These are phyloP conservation scores for Armadillidium nasatum DNA, from an alignment of 1,140 invertebrate species.

Conservation along the genomic window DNA sequence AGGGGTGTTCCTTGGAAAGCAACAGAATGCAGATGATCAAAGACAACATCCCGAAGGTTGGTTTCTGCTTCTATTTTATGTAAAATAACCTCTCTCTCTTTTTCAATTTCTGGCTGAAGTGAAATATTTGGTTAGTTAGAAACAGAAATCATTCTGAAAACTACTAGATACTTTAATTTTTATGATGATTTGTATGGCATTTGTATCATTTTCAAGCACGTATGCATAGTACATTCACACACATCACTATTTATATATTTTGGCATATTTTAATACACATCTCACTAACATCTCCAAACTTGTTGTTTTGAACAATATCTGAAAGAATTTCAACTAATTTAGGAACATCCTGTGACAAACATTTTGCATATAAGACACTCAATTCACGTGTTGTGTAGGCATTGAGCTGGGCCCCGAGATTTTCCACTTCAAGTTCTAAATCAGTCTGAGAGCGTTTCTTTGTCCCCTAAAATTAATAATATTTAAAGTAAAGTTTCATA, in stretches of 20 bases:
- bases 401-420: slow-evolving; percentile 98
- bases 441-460: slow-evolving; percentile 90
- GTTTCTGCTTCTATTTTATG: slow-evolving; percentile 89
- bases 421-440: slow-evolving; percentile 96
- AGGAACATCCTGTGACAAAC: slow-evolving; percentile 74
- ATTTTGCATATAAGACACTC: slow-evolving; percentile 99
- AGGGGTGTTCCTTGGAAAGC: slow-evolving; percentile 90
- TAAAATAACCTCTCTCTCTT: slow-evolving; percentile 92
- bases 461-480: slow-evolving; percentile 65
- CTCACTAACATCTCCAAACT: slow-evolving; percentile 66
- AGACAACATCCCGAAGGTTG: slow-evolving; percentile 97
- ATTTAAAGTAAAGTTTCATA: background rate
- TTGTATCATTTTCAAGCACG: too few species aligned
- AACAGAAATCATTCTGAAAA: too few species aligned
- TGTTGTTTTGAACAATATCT: slow-evolving; percentile 97
- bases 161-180: too few species aligned
- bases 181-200: too few species aligned
- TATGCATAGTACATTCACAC: too few species aligned
- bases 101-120: slow-evolving; percentile 60
- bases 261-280: too few species aligned
- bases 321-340: slow-evolving; percentile 93
- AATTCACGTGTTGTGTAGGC: slow-evolving; percentile 90
- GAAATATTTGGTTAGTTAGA: too few species aligned
- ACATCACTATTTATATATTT: too few species aligned
- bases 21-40: slow-evolving; percentile 93